Base-by-base conservation (phyloP, 1,140 invertebrate species). In the Drosophila albomicans region DNA sequence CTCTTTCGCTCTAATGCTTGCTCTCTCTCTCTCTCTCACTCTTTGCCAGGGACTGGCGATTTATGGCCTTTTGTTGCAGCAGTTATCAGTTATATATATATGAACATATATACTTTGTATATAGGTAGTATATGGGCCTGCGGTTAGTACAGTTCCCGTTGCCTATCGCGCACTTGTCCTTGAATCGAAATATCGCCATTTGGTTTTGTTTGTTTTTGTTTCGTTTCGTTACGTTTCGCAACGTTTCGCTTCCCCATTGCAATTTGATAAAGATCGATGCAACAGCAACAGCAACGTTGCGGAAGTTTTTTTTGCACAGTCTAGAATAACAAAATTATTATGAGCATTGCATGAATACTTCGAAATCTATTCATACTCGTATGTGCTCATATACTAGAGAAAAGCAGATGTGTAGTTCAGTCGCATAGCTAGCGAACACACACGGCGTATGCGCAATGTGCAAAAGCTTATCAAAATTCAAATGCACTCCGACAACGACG, bases 221-320 rank as follows among this genome's bases (percentile, higher is more conserved):
- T 52, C 30, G 20, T 16, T 67, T 41, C 25, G 41, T 25, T 38
- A 48, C 48, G 52, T 46, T 71, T 72, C 59, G 66, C 66, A 72
- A 70, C 45, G 68, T 64, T 65, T 65, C 71, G 81, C 78, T 89
- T 89, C 64, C 85, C 85, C 81, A 85, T 85, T 89, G 85, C 85
- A 81, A 90, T 79, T 89, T 85, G 85, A 89, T 89, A 88, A 88
- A 85, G 85, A 88, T 89, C 85, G 75, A 78, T 81, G 82, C 75
- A 45, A 45, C 62, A 54, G 51, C 59, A 58, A 46, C 62, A 45
- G 35, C 67, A 51, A 63, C 71, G 67, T 70, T 75, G 82, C 82
- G 82, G 82, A 86, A 86, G 82, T 82, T 85, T 25, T 20, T 25
- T 25, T 79, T 71, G 58, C 63, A 48, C 52, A 48, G 77, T 78